Conservation (phyloP, 2,113 vertebrate species). For the Rhabdomys dilectus region DNA sequence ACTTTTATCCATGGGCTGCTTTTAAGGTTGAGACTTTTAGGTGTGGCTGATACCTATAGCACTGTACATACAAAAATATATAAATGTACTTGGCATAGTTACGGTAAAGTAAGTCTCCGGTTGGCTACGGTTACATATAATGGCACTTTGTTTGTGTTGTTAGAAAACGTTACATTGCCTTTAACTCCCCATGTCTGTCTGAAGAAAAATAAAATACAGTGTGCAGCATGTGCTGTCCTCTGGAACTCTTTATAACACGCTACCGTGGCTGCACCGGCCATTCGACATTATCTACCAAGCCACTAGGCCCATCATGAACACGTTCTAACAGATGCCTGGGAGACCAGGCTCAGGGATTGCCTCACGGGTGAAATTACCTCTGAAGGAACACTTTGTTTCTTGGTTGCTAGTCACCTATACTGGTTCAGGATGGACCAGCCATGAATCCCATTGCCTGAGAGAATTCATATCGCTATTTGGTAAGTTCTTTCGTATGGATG, state of each 20-base stretch:
- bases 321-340: neutral
- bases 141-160: slow-evolving; percentile 83
- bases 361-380: neutral
- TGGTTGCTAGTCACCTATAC: neutral
- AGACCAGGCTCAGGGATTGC: neutral
- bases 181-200: slow-evolving; percentile 82
- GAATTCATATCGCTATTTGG: neutral
- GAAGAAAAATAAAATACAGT: slow-evolving; percentile 86
- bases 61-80: slow-evolving; percentile 80
- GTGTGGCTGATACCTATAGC: slow-evolving; percentile 76
- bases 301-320: neutral
- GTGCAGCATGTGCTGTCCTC: slow-evolving; percentile 78
- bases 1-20: slow-evolving; percentile 33
- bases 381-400: neutral
- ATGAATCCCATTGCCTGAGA: neutral
- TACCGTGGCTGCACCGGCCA: neutral
- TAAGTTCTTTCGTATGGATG: neutral
- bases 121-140: slow-evolving; percentile 83
- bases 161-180: slow-evolving; percentile 82
- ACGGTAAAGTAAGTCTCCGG: slow-evolving; percentile 82
- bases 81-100: slow-evolving; percentile 81
- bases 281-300: neutral
- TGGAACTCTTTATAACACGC: slow-evolving; percentile 69
- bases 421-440: neutral
- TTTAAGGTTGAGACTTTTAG: slow-evolving; percentile 21